These are phyloP conservation scores for Motacilla alba DNA, from an alignment of 2,113 vertebrate species.

Conservation along the genomic window DNA sequence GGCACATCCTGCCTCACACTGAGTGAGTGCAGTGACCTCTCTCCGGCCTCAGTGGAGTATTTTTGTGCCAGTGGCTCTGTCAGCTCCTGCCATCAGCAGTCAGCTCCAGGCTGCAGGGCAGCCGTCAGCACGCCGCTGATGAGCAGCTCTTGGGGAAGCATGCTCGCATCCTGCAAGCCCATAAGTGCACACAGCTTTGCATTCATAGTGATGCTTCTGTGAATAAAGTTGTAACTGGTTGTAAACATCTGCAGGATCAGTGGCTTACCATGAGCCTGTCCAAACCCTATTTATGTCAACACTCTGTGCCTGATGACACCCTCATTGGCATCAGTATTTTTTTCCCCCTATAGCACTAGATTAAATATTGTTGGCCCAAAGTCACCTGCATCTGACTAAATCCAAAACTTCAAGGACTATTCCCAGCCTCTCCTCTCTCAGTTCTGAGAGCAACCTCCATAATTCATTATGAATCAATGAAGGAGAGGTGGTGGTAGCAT, in stretches of 20 bases:
- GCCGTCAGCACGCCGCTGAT: not conserved
- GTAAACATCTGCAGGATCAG: not conserved
- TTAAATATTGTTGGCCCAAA: not conserved
- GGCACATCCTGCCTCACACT: not conserved
- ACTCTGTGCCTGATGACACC: not conserved
- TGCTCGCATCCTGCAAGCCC: not conserved
- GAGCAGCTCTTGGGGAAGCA: not conserved
- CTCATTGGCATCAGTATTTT: not conserved
- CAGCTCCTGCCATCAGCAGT: slow-evolving; percentile 44
- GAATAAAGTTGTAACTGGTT: slow-evolving; percentile 1
- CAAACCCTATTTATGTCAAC: slow-evolving; percentile 18
- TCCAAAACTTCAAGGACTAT: not conserved
- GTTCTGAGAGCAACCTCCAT: not conserved
- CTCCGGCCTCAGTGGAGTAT: not conserved
- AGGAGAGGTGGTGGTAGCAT: not conserved
- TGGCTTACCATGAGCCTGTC: not conserved
- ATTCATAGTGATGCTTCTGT: not conserved
- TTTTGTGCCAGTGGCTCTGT: slow-evolving; percentile 31
- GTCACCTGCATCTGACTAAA: not conserved
- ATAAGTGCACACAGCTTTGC: not conserved
- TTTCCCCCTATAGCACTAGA: not conserved
- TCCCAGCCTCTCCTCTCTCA: not conserved
- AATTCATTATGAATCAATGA: not conserved
- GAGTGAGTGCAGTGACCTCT: slow-evolving; percentile 36
- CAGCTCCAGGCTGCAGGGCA: not conserved